These are phyloP conservation scores for Protonemura montana DNA, from an alignment of 2,888 invertebrate genomes.

Conservation along the genomic window DNA sequence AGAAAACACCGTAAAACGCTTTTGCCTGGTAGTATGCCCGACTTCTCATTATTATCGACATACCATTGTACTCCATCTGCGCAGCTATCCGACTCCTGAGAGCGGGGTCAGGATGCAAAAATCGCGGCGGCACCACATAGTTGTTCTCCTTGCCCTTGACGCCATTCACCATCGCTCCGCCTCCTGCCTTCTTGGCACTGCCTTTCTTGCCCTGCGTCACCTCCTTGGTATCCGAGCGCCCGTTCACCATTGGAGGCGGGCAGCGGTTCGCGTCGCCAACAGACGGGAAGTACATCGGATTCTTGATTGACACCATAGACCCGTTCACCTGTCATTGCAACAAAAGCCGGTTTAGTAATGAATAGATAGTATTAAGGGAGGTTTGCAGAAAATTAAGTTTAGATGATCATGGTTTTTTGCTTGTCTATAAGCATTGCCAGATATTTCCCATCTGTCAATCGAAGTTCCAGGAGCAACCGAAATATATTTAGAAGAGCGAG, in stretches of 20 bases:
- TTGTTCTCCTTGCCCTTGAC: conserved; percentile 50
- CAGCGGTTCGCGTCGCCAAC: conserved; percentile 58
- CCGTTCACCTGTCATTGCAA: conserved; percentile 59
- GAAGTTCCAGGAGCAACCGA: too few species aligned
- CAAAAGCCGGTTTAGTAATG: too few species aligned
- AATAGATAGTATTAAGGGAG: too few species aligned
- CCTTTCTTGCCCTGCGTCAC: conserved; percentile 57
- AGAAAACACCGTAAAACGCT: too few species aligned
- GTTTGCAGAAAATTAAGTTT: too few species aligned
- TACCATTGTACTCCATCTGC: conserved; percentile 53
- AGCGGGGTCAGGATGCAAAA: conserved; percentile 45
- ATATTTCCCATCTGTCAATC: too few species aligned
- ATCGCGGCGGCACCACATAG: conserved; percentile 43
- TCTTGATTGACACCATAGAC: conserved; percentile 84
- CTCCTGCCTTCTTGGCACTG: conserved; percentile 58
- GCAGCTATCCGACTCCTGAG: conserved; percentile 41
- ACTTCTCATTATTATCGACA: too few species aligned
- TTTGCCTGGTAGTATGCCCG: too few species aligned
- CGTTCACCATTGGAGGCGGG: conserved; percentile 48
- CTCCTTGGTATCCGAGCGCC: conserved; percentile 55
- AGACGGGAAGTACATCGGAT: conserved; percentile 68
- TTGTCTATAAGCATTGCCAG: too few species aligned
- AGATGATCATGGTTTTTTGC: too few species aligned
- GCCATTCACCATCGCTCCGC: conserved; percentile 48
- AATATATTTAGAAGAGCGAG: too few species aligned